Evolutionary conservation across 2,113 vertebrate genomes (phyloP).

Genomic region (Cettia cetti): DNA sequence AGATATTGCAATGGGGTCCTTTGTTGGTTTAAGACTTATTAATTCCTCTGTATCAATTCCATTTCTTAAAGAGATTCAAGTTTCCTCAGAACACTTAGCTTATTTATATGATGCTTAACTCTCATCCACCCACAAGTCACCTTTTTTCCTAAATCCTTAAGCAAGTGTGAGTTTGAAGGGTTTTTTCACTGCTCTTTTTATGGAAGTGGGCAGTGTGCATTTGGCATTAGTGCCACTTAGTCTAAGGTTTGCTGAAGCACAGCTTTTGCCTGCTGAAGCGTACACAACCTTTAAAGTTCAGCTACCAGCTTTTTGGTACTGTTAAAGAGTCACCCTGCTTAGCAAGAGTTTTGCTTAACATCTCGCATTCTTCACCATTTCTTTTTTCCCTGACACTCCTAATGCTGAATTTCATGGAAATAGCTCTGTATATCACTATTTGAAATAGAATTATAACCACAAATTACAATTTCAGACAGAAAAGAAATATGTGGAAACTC

Average conservation of each 20-base stretch:
- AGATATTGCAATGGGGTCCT: background rate
- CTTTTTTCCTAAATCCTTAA: slow-evolving; percentile 47
- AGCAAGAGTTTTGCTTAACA: background rate
- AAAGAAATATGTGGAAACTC: background rate
- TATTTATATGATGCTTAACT: slow-evolving; percentile 57
- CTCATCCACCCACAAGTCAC: slow-evolving; percentile 51
- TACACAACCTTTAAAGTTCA: slow-evolving; percentile 23
- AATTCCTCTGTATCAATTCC: background rate
- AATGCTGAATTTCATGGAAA: background rate
- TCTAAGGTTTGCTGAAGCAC: slow-evolving; percentile 22
- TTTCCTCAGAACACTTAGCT: slow-evolving; percentile 27
- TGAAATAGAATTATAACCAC: background rate
- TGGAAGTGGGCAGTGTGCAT: slow-evolving; percentile 27
- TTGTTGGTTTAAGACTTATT: background rate
- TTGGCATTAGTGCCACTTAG: slow-evolving; percentile 17
- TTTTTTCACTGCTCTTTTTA: background rate
- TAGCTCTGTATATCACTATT: background rate
- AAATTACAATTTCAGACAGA: background rate
- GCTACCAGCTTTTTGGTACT: background rate
- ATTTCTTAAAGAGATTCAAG: background rate
- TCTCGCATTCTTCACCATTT: background rate
- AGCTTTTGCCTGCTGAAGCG: background rate
- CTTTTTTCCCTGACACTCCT: background rate
- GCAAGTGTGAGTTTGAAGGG: slow-evolving; percentile 11
- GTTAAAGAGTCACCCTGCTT: background rate